Conservation (phyloP, 2,888 invertebrate species). For the Sericinus montela region DNA sequence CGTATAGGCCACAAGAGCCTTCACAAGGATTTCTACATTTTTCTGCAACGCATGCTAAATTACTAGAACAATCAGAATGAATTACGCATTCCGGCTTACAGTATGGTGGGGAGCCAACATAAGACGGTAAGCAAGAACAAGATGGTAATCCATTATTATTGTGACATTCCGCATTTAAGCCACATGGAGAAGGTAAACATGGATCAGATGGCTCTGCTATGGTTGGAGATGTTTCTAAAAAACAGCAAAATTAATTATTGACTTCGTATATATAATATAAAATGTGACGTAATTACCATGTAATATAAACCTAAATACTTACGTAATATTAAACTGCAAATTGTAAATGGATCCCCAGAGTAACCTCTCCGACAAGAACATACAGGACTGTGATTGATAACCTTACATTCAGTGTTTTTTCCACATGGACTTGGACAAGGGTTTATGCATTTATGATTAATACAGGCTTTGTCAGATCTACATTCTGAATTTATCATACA, state of each 20-base stretch:
- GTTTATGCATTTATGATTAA: slow-evolving; percentile 83
- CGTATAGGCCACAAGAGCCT: slow-evolving; percentile 83
- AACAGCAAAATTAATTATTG: slow-evolving; percentile 14
- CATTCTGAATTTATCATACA: slow-evolving; percentile 84
- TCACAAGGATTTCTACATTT: slow-evolving; percentile 86
- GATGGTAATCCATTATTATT: slow-evolving; percentile 84
- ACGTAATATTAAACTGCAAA: slow-evolving; percentile 79
- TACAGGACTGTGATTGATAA: slow-evolving; percentile 85
- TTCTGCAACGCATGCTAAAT: slow-evolving; percentile 83
- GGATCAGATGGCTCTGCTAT: slow-evolving; percentile 75
- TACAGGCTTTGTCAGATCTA: slow-evolving; percentile 81
- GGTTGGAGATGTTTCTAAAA: slow-evolving; percentile 48
- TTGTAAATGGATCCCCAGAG: slow-evolving; percentile 84
- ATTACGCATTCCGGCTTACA: slow-evolving; percentile 83
- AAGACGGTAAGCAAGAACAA: slow-evolving; percentile 84
- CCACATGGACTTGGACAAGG: slow-evolving; percentile 86
- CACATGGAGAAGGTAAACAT: slow-evolving; percentile 87
- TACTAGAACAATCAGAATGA: slow-evolving; percentile 81
- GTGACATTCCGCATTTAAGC: slow-evolving; percentile 85
- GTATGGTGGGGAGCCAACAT: slow-evolving; percentile 82
- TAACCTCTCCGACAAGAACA: slow-evolving; percentile 84
- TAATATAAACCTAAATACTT: slow-evolving; percentile 40
- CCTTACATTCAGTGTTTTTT: slow-evolving; percentile 82
- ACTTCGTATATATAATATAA: too few relatives aligned
- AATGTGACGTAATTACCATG: too few relatives aligned